These are phyloP conservation scores for Spatulosminthurus flaviceps DNA, from an alignment of 2,888 invertebrate genomes.

Conservation along the genomic window DNA sequence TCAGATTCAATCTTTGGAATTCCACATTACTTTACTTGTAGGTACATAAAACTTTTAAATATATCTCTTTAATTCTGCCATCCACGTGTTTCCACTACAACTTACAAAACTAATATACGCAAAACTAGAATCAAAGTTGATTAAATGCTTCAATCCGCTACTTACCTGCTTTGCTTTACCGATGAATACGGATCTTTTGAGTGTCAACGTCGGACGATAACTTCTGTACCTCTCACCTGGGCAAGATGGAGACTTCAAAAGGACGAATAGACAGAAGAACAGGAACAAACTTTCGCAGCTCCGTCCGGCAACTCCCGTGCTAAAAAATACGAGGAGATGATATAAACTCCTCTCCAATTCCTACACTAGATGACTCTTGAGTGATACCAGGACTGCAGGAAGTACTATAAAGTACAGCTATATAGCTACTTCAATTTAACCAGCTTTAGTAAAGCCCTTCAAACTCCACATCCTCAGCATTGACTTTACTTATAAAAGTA, in stretches of 20 bases:
- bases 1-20: too few species aligned
- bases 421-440: too few species aligned
- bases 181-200: neutral
- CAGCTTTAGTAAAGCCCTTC: too few species aligned
- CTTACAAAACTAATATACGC: too few species aligned
- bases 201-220: slow-evolving; percentile 1
- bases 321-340: neutral
- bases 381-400: too few species aligned
- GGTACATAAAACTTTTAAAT: too few species aligned
- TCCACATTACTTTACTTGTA: too few species aligned
- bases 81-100: too few species aligned
- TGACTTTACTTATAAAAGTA: too few species aligned
- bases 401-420: too few species aligned
- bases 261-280: slow-evolving; percentile 42
- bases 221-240: slow-evolving; percentile 50
- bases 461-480: too few species aligned
- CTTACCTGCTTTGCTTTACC: neutral
- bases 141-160: neutral
- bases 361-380: neutral
- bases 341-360: neutral
- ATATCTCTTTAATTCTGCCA: too few species aligned
- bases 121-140: neutral
- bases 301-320: slow-evolving; percentile 30
- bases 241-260: slow-evolving; percentile 61
- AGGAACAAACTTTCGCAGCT: slow-evolving; percentile 12